Base-by-base conservation (phyloP, 1,140 invertebrate species). In the Tetramorium parvispinum region DNA sequence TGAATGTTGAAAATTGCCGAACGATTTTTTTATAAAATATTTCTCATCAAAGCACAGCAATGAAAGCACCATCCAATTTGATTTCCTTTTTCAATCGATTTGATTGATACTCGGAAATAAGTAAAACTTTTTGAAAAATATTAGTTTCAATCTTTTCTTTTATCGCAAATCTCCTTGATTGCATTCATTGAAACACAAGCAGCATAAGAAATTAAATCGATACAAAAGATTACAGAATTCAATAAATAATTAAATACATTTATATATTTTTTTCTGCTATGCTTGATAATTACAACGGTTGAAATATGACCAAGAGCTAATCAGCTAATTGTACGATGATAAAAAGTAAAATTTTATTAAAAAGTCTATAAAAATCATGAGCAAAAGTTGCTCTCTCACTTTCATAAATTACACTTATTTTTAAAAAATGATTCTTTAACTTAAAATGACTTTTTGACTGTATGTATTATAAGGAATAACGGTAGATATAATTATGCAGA, bases 241-340 rank as follows among this genome's bases (percentile, higher is more conserved):
- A n/a, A 27, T 21, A 37, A 57, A 81, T 55, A 24, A 70, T 27
- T 68, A 40, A 81, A 81, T 16, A 40, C 21, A 32, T 37, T 37
- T 18, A 11, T 43, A 81, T 55, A 16, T 70, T 40, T 40, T 40
- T 70, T 53, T 70, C 32, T 32, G 21, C 46, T 70, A 32, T n/a
- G n/a, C 5, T n/a, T 8, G n/a, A 79, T 40, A 55, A 40, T 81
- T 55, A 70, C n/a, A 40, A 61, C 11, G 57, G 1, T 55, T 65
- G 37, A 81, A 55, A 24, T 70, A 13, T 43, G 5, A 37, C 24
- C 61, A 18, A 79, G 18, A 53, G n/a, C n/a, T n/a, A n/a, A n/a
- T n/a, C 27, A 55, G 21, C 8, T 13, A 24, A 68, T 70, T 68
- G n/a, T 7, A 0, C 32, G 37, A 43, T 5, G n/a, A 32, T 51